A percentile compares a stretch with the other conserved stretches of the same genome.
Evolutionary conservation across 2,113 vertebrate species (phyloP).

Genomic region (Coryphaenoides rupestris): DNA sequence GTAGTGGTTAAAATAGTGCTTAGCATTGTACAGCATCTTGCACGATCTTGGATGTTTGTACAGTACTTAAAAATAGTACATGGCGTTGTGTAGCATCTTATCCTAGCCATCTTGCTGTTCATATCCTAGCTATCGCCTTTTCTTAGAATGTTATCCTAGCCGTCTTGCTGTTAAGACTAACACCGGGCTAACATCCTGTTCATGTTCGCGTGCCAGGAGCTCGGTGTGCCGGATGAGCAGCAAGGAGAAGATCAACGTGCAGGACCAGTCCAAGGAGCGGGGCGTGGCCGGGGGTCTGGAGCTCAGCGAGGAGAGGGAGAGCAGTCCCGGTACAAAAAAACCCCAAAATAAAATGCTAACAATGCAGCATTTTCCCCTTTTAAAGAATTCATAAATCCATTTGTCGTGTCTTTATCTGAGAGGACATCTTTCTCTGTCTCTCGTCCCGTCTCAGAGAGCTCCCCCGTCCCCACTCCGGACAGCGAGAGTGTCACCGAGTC

Average conservation of each 20-base stretch:
- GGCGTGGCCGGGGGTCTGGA: constrained; percentile 74
- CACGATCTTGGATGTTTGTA: no score
- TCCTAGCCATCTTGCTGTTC: no score
- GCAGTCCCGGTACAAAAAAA: constrained; percentile 58
- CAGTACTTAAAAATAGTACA: no score
- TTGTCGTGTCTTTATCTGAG: neutral
- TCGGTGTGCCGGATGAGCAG: constrained; percentile 90
- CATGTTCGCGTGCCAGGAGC: constrained; percentile 64
- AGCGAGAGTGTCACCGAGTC: constrained; percentile 55
- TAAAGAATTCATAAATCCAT: no score
- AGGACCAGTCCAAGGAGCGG: constrained; percentile 87
- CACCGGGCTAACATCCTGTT: no score
- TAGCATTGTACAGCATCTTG: no score
- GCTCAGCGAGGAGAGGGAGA: constrained; percentile 74
- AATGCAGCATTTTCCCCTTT: no score
- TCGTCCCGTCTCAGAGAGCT: constrained; percentile 52
- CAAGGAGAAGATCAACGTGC: constrained; percentile 84
- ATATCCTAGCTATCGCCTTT: no score
- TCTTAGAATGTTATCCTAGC: no score
- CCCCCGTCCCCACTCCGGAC: constrained; percentile 61
- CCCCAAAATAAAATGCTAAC: neutral
- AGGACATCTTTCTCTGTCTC: neutral
- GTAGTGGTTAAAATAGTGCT: no score
- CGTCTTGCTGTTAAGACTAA: no score
- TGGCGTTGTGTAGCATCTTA: no score